Base-by-base conservation (phyloP, 2,113 vertebrate species). In the Ciconia boyciana region DNA sequence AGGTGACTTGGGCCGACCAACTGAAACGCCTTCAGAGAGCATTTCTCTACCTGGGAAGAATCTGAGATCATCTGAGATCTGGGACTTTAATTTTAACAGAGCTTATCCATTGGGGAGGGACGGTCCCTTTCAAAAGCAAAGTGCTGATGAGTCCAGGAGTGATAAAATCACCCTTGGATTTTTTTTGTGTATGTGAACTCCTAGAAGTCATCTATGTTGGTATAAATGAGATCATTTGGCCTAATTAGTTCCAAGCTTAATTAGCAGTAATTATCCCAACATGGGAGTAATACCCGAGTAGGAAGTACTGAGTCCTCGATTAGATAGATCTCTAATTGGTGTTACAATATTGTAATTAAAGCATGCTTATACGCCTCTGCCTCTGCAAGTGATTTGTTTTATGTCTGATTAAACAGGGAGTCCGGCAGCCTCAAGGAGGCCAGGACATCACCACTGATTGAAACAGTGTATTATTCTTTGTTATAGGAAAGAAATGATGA, bases 181-280 rank as follows among this genome's bases (percentile, higher is more conserved):
- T n/a, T 75, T 9, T 54, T 34, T 36, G 4, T 28, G 34, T 79
- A 81, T 95, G 93, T 97, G 95, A 98, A 97, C 98, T 98, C 98
- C 97, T 98, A 97, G 98, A 98, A 98, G 97, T 98, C 98, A 98
- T 98, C 98, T 98, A 97, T 98, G 98, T 98, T 98, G 98, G 98
- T 98, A 98, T 98, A 98, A 98, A 98, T 98, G 98, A 98, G 98
- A 98, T 98, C 98, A 98, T 98, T 98, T 98, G 98, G 98, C 97
- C 97, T 98, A 98, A 98, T 98, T 98, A 98, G 98, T 98, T 98
- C 98, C 98, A 98, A 97, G 98, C 98, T 98, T 98, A 98, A 98
- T 98, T 98, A 98, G 98, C 98, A 98, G 98, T 98, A 98, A 98
- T 98, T 98, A 98, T 98, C 98, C 98, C 98, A 98, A 98, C 98